Conservation (phyloP, 2,888 invertebrate species). For the Sialis lutaria region DNA sequence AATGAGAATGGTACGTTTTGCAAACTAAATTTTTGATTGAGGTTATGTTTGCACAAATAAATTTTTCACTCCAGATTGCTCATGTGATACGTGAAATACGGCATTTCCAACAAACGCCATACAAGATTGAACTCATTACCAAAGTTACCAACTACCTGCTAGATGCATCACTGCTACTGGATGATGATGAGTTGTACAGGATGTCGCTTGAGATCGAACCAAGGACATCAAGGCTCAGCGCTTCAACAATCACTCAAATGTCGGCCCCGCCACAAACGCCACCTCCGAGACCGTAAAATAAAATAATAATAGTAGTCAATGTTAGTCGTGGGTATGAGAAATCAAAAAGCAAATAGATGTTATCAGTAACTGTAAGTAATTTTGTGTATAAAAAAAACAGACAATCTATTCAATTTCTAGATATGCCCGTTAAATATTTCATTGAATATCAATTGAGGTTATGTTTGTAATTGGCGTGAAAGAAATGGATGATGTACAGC, state of each 20-base stretch:
- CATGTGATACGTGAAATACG: slow-evolving; percentile 84
- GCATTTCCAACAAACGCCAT: slow-evolving; percentile 80
- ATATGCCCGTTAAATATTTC: too few relatives aligned
- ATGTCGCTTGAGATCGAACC: slow-evolving; percentile 75
- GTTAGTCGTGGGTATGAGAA: too few relatives aligned
- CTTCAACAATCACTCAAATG: slow-evolving; percentile 17
- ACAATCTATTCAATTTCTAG: too few relatives aligned
- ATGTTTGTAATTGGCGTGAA: too few relatives aligned
- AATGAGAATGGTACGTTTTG: slow-evolving; percentile 69
- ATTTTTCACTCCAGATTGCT: slow-evolving; percentile 49
- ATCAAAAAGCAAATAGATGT: too few relatives aligned
- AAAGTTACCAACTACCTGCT: slow-evolving; percentile 68
- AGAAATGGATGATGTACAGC: too few relatives aligned
- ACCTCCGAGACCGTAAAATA: slow-evolving; percentile 3
- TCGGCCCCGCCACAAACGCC: slow-evolving; percentile 1
- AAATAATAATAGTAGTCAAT: not conserved
- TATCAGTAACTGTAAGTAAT: too few relatives aligned
- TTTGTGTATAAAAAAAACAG: too few relatives aligned
- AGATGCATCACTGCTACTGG: slow-evolving; percentile 57
- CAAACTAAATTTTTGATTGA: not conserved
- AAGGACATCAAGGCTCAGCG: slow-evolving; percentile 40
- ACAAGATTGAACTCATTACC: slow-evolving; percentile 72
- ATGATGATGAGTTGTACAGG: slow-evolving; percentile 66
- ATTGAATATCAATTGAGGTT: too few relatives aligned
- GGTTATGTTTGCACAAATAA: not conserved